Evolutionary conservation across 1,140 invertebrate genomes (phyloP).

Genomic region (Neomicropteryx cornuta): DNA sequence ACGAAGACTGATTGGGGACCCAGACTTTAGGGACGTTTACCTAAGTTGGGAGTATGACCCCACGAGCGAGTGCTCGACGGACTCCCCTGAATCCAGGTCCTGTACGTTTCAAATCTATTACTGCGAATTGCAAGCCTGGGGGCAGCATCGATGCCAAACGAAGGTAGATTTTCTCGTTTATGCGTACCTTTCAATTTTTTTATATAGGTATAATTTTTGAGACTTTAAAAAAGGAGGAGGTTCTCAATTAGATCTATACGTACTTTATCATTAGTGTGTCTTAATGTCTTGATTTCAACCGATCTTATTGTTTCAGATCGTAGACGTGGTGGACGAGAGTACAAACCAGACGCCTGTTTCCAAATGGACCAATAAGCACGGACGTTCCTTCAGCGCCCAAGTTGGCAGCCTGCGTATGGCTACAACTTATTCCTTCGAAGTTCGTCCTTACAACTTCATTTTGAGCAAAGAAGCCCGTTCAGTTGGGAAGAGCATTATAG

Average conservation of each 20-base stretch:
- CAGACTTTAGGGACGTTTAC: constrained; percentile 58
- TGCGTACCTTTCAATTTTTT: too few species aligned
- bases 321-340: constrained; percentile 33
- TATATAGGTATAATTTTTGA: too few species aligned
- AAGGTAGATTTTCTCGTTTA: too few species aligned
- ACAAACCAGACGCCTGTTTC: too few species aligned
- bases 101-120: constrained; percentile 53
- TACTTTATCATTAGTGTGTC: too few species aligned
- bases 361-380: too few species aligned
- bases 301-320: constrained; percentile 27
- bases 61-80: constrained; percentile 18
- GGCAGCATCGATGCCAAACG: constrained; percentile 56
- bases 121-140: constrained; percentile 65
- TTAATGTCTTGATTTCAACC: too few species aligned
- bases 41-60: constrained; percentile 50
- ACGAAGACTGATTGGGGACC: constrained; percentile 53
- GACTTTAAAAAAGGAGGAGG: too few species aligned
- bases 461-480: constrained; percentile 30
- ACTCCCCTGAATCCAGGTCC: constrained; percentile 23
- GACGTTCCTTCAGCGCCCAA: constrained; percentile 38
- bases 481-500: constrained; percentile 46
- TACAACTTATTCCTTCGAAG: constrained; percentile 67
- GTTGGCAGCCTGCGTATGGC: constrained; percentile 59
- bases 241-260: too few species aligned
- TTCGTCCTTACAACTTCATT: constrained; percentile 33